Evolutionary conservation across 2,888 invertebrate species (phyloP), one percentile per base, ranked within the genome.

Genomic region (Cosmorhoe ocellata): DNA sequence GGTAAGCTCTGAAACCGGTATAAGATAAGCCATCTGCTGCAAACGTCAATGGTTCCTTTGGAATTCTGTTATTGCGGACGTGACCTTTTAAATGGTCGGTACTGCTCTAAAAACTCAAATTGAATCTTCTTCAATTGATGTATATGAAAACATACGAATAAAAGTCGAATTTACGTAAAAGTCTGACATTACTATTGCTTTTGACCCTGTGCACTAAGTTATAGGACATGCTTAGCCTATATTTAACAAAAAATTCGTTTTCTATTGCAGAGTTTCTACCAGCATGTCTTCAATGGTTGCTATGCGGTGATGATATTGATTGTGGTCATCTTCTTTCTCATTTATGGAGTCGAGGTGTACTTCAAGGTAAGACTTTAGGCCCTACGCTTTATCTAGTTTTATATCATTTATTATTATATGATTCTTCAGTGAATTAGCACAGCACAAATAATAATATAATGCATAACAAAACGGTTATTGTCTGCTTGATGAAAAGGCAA

Each of bases 341-440:
- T 97, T 63, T 98, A 98, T 80, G 98, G 98, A 38, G 96, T 98
- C 12, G 97, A 98, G 86, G 97, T 98, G 6, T 98, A 94, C 83
- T 97, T 98, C 76, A 98, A 97, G 93, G 96, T 96, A 79, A 84
- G 82, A 40, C 46, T 4, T 12, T 39, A 5, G 24, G 8, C 3
- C 44, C 37, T 5, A 0, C 42, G 46, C 22, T 33, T 8, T 52
- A 33, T 48, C 4, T 3, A 18, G 18, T 18, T n/a, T n/a, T n/a
- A n/a, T n/a, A n/a, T n/a, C n/a, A n/a, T n/a, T n/a, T n/a, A n/a
- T n/a, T n/a, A n/a, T n/a, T n/a, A n/a, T n/a, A n/a, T n/a, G n/a
- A n/a, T n/a, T n/a, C n/a, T n/a, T n/a, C n/a, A n/a, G n/a, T n/a
- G n/a, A n/a, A n/a, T n/a, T n/a, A n/a, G n/a, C n/a, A n/a, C n/a